Conservation (phyloP, 2,797 vertebrate species). For the Fratercula arctica region DNA sequence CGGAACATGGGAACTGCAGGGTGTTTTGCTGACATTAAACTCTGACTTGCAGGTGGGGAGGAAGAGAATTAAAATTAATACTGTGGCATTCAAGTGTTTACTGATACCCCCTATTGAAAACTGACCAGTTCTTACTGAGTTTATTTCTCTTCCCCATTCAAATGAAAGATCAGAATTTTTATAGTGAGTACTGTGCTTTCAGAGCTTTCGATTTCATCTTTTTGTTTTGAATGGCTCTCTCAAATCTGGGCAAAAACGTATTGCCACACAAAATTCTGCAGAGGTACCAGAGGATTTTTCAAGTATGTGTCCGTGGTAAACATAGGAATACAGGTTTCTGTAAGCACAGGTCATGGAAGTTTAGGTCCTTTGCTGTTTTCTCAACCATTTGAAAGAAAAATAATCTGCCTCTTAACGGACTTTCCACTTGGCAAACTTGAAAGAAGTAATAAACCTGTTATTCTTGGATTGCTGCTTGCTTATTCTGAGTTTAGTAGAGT, state of each 20-base stretch:
- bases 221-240: neutral
- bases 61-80: neutral
- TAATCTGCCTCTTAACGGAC: neutral
- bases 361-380: neutral
- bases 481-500: neutral
- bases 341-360: neutral
- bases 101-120: neutral
- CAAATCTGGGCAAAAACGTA: neutral
- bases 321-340: neutral
- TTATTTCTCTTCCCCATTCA: neutral
- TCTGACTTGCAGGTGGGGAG: neutral
- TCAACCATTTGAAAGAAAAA: constrained; percentile 30
- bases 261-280: neutral
- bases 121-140: neutral
- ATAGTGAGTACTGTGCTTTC: neutral
- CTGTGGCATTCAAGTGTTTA: neutral
- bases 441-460: constrained; percentile 33
- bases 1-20: neutral
- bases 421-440: constrained; percentile 36
- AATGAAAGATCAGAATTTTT: neutral
- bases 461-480: constrained; percentile 37
- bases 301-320: rapidly evolving
- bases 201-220: neutral
- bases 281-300: neutral
- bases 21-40: neutral